A percentile compares a stretch with the other conserved stretches of the same genome.
These are phyloP conservation scores for Tromatobia lineatoria DNA, from an alignment of 2,888 invertebrate genomes.

Conservation along the genomic window DNA sequence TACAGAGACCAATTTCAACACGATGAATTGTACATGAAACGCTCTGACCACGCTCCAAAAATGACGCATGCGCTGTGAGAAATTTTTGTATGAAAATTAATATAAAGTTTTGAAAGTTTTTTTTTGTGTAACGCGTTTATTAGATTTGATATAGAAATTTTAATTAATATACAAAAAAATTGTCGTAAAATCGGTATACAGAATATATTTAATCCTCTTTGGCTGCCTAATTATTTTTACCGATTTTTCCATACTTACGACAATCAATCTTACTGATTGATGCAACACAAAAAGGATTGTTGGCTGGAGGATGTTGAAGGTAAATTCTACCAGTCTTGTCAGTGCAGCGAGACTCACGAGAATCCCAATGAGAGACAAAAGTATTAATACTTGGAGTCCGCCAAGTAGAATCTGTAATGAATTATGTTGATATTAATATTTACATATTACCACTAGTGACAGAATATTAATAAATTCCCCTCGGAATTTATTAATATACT, in stretches of 20 bases:
- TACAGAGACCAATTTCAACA: too few relatives aligned
- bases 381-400: constrained; percentile 69
- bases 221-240: not conserved
- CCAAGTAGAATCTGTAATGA: constrained; percentile 70
- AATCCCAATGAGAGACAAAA: constrained; percentile 75
- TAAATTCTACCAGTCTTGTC: constrained; percentile 75
- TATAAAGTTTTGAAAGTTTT: too few relatives aligned
- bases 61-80: too few relatives aligned
- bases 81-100: too few relatives aligned
- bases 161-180: too few relatives aligned
- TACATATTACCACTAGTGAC: too few relatives aligned
- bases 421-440: constrained; percentile 19
- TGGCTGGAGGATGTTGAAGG: constrained; percentile 73
- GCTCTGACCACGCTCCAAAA: too few relatives aligned
- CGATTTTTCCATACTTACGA: constrained; percentile 75
- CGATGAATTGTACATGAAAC: too few relatives aligned
- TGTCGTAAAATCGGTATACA: too few relatives aligned
- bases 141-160: too few relatives aligned
- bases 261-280: constrained; percentile 71
- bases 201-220: too few relatives aligned
- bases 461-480: not conserved
- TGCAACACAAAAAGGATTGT: constrained; percentile 71
- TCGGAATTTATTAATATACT: not conserved
- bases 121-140: too few relatives aligned
- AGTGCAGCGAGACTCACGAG: constrained; percentile 74